Evolutionary conservation across 2,113 vertebrate species (phyloP).

Genomic region (Sylvia atricapilla): DNA sequence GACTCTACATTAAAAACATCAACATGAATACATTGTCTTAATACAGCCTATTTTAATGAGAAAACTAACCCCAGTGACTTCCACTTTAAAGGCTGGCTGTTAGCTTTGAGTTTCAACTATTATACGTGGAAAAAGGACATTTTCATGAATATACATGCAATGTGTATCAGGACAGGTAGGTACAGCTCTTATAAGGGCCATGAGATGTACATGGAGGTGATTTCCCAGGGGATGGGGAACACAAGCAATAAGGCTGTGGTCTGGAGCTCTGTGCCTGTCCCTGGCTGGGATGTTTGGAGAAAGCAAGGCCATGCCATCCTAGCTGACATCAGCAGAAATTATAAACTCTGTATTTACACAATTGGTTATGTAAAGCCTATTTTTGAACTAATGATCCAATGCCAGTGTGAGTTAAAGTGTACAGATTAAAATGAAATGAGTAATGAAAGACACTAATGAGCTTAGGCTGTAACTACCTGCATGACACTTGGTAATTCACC

Average conservation of each 20-base stretch:
- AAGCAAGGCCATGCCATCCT: not conserved
- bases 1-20: not conserved
- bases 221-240: not conserved
- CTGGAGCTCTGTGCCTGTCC: not conserved
- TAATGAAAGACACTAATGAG: not conserved
- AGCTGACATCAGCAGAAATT: not conserved
- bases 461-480: not conserved
- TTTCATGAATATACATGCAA: not conserved
- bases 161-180: not conserved
- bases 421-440: not conserved
- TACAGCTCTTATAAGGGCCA: not conserved
- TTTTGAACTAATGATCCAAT: not conserved
- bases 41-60: not conserved
- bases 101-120: not conserved
- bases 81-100: not conserved
- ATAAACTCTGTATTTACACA: not conserved
- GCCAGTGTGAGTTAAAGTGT: not conserved
- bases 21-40: not conserved
- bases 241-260: fast-evolving
- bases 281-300: not conserved
- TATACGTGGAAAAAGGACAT: not conserved
- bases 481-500: not conserved
- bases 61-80: not conserved
- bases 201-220: not conserved
- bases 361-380: not conserved